These are phyloP conservation scores for Magallana gigas DNA, from an alignment of 1,140 invertebrate genomes.

Conservation along the genomic window DNA sequence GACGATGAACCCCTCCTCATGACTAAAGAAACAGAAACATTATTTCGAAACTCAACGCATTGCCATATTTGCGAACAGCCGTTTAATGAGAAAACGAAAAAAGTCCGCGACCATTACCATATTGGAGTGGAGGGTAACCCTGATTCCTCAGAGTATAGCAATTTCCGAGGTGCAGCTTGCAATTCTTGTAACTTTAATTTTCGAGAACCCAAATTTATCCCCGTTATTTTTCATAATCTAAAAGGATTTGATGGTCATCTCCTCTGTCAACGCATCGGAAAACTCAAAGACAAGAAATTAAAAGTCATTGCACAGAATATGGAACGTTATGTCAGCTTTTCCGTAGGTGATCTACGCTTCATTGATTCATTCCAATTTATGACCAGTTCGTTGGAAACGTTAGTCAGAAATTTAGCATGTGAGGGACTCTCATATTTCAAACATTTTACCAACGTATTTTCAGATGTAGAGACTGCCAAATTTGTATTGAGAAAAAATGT, in stretches of 20 bases:
- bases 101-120: conserved; percentile 45
- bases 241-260: conserved; percentile 76
- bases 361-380: conserved; percentile 52
- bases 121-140: conserved; percentile 43
- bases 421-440: conserved; percentile 48
- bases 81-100: conserved; percentile 32
- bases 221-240: conserved; percentile 75
- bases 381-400: conserved; percentile 36
- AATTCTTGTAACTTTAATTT: not conserved
- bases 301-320: conserved; percentile 75
- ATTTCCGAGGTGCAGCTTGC: conserved; percentile 47
- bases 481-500: conserved; percentile 49
- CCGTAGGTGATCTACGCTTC: conserved; percentile 44
- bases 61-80: conserved; percentile 44
- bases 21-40: conserved; percentile 5
- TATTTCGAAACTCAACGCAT: conserved; percentile 14
- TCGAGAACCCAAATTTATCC: conserved; percentile 32
- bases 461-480: conserved; percentile 31
- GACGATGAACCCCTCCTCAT: conserved; percentile 17
- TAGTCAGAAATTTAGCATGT: conserved; percentile 41
- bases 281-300: conserved; percentile 66
- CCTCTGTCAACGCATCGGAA: conserved; percentile 71
- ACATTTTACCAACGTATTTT: conserved; percentile 45
- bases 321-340: conserved; percentile 69
- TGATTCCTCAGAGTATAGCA: conserved; percentile 27